A percentile compares a stretch with the other conserved stretches of the same genome.
phyloP scores from a whole-genome alignment of 2,888 invertebrate genomes.

The Netelia inedita region DNA sequence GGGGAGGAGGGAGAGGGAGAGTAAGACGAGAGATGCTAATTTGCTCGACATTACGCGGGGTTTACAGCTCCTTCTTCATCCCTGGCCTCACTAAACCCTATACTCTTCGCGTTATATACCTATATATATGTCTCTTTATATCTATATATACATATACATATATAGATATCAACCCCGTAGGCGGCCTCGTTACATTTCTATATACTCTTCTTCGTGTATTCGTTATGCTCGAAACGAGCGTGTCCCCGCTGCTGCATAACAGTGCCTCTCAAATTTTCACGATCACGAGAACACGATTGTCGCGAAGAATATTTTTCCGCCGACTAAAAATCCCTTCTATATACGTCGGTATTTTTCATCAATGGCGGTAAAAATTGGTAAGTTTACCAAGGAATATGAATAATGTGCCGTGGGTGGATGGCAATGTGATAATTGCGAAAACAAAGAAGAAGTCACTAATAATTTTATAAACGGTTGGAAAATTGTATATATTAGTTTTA shows the following conservation, averaged over 20 bases:
- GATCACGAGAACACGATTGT: background rate
- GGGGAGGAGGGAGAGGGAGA: slow-evolving; percentile 56
- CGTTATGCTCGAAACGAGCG: slow-evolving; percentile 15
- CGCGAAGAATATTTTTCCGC: background rate
- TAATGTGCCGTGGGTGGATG: background rate
- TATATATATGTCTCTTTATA: background rate
- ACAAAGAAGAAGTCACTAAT: no score
- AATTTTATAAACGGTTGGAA: no score
- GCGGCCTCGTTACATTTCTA: slow-evolving; percentile 57
- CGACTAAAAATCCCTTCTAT: background rate
- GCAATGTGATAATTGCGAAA: background rate
- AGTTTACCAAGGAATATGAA: slow-evolving; percentile 9
- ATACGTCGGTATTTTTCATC: background rate
- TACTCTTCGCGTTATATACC: slow-evolving; percentile 16
- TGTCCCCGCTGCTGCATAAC: slow-evolving; percentile 10
- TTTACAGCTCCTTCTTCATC: slow-evolving; percentile 63
- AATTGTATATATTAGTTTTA: no score
- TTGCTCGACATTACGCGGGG: slow-evolving; percentile 73
- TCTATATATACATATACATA: background rate
- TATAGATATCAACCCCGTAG: slow-evolving; percentile 24
- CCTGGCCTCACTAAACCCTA: slow-evolving; percentile 36
- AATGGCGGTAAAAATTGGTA: slow-evolving; percentile 13
- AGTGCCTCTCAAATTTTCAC: slow-evolving; percentile 54
- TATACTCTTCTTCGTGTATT: slow-evolving; percentile 38
- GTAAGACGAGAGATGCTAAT: slow-evolving; percentile 73